Conservation (phyloP, 2,113 vertebrate genomes). For the Pygoscelis antarcticus region DNA sequence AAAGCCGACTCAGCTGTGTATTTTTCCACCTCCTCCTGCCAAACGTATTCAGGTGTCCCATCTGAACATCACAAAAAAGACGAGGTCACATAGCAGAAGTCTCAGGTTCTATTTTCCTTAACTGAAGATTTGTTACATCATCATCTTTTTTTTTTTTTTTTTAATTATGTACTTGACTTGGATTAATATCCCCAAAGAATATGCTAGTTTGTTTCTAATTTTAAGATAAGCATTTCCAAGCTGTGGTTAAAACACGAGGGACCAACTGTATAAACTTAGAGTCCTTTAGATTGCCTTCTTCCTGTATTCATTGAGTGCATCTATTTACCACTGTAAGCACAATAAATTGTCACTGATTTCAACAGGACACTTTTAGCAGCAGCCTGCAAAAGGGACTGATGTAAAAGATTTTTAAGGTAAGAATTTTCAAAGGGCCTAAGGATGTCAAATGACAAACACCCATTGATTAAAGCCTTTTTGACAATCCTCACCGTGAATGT, state of each 20-base stretch:
- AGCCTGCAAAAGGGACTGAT: background rate
- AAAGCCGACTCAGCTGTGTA: background rate
- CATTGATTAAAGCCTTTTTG: background rate
- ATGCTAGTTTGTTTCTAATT: background rate
- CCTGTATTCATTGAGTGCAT: background rate
- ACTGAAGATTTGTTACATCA: background rate
- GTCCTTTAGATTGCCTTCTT: background rate
- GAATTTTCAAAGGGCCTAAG: background rate
- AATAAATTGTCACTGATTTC: background rate
- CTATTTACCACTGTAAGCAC: background rate
- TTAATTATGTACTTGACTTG: background rate
- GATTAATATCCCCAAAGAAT: background rate
- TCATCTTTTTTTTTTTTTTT: background rate
- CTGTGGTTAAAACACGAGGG: background rate
- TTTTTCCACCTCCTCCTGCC: background rate
- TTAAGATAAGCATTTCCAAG: background rate
- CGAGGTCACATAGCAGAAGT: background rate
- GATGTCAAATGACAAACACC: background rate
- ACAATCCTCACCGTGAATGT: background rate
- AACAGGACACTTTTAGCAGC: background rate
- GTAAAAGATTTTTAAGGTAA: background rate
- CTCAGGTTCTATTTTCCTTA: background rate
- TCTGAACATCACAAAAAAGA: background rate
- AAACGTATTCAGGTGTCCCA: background rate
- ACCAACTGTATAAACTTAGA: background rate